Conservation (phyloP, 2,888 invertebrate species). For the Amblyjoppa proteus region DNA sequence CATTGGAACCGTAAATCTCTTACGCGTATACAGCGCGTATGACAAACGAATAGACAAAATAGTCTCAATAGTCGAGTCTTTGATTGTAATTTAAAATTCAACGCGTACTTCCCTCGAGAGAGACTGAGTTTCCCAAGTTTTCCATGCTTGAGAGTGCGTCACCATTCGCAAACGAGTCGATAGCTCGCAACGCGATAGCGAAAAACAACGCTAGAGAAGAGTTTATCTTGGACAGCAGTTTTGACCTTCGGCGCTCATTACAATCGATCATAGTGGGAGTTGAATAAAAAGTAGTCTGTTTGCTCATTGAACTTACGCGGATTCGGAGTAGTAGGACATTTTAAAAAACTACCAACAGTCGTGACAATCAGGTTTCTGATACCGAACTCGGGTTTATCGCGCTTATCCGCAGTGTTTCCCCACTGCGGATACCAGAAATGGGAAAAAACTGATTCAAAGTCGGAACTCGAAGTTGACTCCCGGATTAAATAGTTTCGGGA, state of each 20-base stretch:
- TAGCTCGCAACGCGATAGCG: slow-evolving; percentile 22
- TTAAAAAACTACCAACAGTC: no score
- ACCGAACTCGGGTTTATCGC: background rate
- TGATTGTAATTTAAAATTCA: background rate
- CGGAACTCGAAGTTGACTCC: background rate
- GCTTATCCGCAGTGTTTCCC: slow-evolving; percentile 1
- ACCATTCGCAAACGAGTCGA: slow-evolving; percentile 7
- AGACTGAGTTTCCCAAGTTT: slow-evolving; percentile 15
- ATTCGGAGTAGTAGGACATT: no score
- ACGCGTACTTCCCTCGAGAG: slow-evolving; percentile 16
- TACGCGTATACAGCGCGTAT: background rate
- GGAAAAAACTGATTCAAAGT: background rate
- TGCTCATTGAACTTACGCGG: no score
- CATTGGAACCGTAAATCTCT: background rate
- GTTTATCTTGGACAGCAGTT: slow-evolving; percentile 48
- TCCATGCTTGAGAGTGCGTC: slow-evolving; percentile 35
- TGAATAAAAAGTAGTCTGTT: background rate
- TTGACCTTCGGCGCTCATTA: slow-evolving; percentile 48
- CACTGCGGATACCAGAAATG: background rate
- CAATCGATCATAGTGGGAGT: slow-evolving; percentile 36
- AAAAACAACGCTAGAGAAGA: slow-evolving; percentile 12
- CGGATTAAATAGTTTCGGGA: background rate
- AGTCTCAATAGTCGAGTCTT: background rate
- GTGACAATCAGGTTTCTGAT: no score
- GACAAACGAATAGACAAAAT: background rate